Evolutionary conservation across 2,113 vertebrate species (phyloP).

Genomic region (Hippocampus barbouri): DNA sequence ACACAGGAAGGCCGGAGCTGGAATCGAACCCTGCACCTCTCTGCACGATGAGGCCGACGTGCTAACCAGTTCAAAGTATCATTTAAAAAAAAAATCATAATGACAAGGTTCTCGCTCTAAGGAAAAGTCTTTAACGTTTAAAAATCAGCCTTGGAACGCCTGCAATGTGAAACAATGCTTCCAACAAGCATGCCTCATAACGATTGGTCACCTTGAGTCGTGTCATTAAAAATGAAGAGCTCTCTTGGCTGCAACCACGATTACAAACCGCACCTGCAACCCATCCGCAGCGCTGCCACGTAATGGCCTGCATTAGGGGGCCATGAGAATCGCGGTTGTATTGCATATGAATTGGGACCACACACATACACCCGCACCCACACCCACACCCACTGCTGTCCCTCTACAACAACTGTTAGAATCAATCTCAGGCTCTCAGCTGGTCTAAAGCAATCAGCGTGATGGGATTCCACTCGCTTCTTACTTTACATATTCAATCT

Average conservation of each 20-base stretch:
- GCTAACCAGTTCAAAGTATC: too few species aligned
- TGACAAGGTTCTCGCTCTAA: neutral
- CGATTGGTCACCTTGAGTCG: neutral
- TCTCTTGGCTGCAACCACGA: neutral
- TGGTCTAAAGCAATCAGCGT: constrained; percentile 54
- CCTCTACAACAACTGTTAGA: constrained; percentile 32
- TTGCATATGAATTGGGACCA: constrained; percentile 32
- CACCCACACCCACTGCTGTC: neutral
- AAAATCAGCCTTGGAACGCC: too few species aligned
- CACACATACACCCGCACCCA: neutral
- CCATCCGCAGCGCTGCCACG: neutral
- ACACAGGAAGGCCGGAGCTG: too few species aligned
- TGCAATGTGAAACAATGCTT: too few species aligned
- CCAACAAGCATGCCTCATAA: neutral
- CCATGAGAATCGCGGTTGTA: constrained; percentile 13
- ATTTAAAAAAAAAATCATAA: too few species aligned
- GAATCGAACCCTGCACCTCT: too few species aligned
- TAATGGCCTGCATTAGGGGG: constrained; percentile 6
- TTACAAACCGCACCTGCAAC: neutral
- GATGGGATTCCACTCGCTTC: constrained; percentile 50
- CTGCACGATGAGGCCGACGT: too few species aligned
- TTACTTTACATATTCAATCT: constrained; percentile 60
- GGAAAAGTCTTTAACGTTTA: neutral
- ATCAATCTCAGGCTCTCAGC: constrained; percentile 53
- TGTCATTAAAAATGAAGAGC: neutral